A percentile compares a stretch with the other conserved stretches of the same genome.
Evolutionary conservation across 2,113 vertebrate species (phyloP).

Genomic region (Leucoraja erinaceus): DNA sequence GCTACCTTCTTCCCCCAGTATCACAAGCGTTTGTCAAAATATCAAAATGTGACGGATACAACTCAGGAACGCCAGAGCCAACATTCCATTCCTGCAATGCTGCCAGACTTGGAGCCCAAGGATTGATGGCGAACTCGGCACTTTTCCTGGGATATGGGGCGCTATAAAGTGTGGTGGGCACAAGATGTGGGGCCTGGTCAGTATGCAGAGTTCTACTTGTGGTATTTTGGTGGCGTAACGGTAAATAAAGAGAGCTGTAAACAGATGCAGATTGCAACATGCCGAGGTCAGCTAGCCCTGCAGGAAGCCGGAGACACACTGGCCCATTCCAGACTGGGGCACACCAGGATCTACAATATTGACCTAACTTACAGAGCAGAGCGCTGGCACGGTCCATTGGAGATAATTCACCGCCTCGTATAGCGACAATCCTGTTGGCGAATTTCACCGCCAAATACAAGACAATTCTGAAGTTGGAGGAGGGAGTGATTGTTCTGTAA

Average conservation of each 20-base stretch:
- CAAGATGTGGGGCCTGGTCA: neutral
- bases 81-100: neutral
- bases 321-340: neutral
- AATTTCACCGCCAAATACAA: neutral
- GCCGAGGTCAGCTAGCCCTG: neutral
- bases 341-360: neutral
- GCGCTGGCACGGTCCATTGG: neutral
- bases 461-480: neutral
- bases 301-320: too few species aligned
- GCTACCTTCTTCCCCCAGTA: too few species aligned
- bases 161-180: neutral
- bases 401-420: neutral
- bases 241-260: neutral
- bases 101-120: neutral
- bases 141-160: too few species aligned
- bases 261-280: neutral
- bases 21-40: neutral
- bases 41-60: neutral
- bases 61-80: neutral
- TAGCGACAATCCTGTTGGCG: neutral
- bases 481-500: neutral
- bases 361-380: neutral
- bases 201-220: neutral
- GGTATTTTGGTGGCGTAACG: neutral
- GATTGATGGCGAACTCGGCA: neutral